Evolutionary conservation across 2,113 vertebrate genomes (phyloP).

Genomic region (Cryptomyrus ogoouensis): DNA sequence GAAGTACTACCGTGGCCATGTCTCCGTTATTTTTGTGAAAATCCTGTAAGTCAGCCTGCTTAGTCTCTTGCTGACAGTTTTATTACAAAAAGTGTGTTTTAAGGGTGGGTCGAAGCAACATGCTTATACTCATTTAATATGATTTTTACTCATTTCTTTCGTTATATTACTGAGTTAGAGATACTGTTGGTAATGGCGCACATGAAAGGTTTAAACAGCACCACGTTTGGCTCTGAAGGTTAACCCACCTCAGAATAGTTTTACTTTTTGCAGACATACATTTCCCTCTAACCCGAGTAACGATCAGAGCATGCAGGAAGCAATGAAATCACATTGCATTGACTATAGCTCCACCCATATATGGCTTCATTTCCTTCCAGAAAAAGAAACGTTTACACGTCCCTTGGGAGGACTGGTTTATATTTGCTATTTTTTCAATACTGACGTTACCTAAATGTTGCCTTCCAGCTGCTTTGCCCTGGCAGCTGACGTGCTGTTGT

Average conservation of each 20-base stretch:
- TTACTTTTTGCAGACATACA: background rate
- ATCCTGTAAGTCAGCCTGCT: background rate
- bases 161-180: conserved; percentile 55
- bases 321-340: background rate
- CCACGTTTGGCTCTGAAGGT: background rate
- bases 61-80: background rate
- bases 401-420: conserved; percentile 21
- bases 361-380: conserved; percentile 1
- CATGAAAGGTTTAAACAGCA: background rate
- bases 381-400: background rate
- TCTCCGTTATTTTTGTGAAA: background rate
- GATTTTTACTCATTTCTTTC: conserved; percentile 50
- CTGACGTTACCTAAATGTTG: conserved; percentile 26
- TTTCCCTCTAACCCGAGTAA: background rate
- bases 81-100: background rate
- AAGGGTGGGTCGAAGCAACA: background rate
- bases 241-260: background rate
- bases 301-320: background rate
- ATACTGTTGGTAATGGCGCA: conserved; percentile 26
- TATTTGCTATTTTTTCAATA: conserved; percentile 19
- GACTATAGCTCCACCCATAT: background rate
- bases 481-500: conserved; percentile 46
- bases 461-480: conserved; percentile 14
- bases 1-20: background rate
- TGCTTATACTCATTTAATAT: conserved; percentile 23